A percentile compares a stretch with the other conserved stretches of the same genome.
These are phyloP conservation scores for Smutsia gigantea DNA, from an alignment of 2,797 vertebrate species.

Conservation along the genomic window DNA sequence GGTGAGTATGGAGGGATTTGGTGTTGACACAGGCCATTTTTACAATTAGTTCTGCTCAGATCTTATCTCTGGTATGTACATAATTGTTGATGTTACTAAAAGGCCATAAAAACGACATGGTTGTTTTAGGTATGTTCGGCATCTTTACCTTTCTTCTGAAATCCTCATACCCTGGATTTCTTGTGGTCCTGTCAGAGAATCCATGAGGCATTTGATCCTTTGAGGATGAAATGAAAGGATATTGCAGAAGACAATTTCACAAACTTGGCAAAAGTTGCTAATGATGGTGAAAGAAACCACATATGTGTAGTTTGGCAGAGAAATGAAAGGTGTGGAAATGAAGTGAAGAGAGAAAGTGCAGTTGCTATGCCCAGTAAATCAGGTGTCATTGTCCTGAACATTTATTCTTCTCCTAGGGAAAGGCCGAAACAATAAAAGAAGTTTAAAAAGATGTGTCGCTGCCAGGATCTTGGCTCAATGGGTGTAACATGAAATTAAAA, in stretches of 20 bases:
- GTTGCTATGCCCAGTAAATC: neutral
- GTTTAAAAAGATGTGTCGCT: neutral
- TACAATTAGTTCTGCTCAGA: neutral
- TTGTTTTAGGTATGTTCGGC: neutral
- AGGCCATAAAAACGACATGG: neutral
- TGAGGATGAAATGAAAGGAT: neutral
- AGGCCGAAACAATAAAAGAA: neutral
- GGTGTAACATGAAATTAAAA: conserved; percentile 28
- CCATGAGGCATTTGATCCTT: neutral
- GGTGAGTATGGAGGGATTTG: neutral
- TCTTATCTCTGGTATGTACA: neutral
- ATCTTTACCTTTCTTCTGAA: neutral
- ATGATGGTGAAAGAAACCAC: neutral
- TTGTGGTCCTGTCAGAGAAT: neutral
- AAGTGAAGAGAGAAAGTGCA: neutral
- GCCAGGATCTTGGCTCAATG: neutral
- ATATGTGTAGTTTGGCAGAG: neutral
- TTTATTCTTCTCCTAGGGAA: neutral
- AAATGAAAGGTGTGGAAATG: neutral
- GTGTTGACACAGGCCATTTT: neutral
- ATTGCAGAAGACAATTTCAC: neutral
- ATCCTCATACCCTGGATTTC: neutral
- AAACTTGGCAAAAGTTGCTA: neutral
- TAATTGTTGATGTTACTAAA: neutral
- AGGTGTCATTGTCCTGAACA: neutral